phyloP scores from a whole-genome alignment of 2,797 vertebrate genomes.

The Ctenosaura bakeri region DNA sequence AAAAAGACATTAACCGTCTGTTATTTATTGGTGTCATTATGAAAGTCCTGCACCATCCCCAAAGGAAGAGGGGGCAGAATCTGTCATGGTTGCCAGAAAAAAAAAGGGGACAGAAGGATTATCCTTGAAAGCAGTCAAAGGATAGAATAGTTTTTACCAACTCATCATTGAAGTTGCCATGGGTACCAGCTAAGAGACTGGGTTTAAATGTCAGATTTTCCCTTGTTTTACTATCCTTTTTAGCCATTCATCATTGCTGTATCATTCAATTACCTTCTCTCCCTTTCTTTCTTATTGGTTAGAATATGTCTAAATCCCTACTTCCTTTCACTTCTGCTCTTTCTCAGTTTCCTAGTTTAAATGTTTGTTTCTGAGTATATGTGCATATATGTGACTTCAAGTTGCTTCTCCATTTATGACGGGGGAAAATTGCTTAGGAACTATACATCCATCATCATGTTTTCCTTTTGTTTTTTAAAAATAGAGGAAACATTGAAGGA shows the following conservation, averaged over 20 bases:
- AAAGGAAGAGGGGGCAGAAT: constrained; percentile 68
- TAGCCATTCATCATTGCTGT: constrained; percentile 63
- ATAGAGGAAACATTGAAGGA: neutral
- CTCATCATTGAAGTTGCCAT: constrained; percentile 81
- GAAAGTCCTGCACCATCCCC: constrained; percentile 71
- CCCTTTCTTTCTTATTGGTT: neutral
- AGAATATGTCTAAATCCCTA: constrained; percentile 37
- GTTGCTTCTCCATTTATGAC: neutral
- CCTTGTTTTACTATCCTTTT: constrained; percentile 67
- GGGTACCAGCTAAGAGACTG: constrained; percentile 71
- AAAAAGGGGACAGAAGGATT: constrained; percentile 79
- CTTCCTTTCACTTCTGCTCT: constrained; percentile 24
- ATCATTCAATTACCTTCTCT: constrained; percentile 41
- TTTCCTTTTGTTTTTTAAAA: constrained; percentile 18
- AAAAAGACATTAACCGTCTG: constrained; percentile 71
- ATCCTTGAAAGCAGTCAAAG: constrained; percentile 80
- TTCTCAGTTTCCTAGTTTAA: constrained; percentile 34
- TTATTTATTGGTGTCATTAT: constrained; percentile 79
- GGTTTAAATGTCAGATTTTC: constrained; percentile 79
- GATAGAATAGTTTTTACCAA: constrained; percentile 78
- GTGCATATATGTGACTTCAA: too few species aligned
- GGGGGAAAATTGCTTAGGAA: constrained; percentile 33
- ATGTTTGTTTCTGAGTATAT: neutral
- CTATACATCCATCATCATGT: constrained; percentile 20
- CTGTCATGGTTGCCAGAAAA: constrained; percentile 79